These are phyloP conservation scores for Stenodera caucasica DNA, from an alignment of 2,888 invertebrate genomes.

Conservation along the genomic window DNA sequence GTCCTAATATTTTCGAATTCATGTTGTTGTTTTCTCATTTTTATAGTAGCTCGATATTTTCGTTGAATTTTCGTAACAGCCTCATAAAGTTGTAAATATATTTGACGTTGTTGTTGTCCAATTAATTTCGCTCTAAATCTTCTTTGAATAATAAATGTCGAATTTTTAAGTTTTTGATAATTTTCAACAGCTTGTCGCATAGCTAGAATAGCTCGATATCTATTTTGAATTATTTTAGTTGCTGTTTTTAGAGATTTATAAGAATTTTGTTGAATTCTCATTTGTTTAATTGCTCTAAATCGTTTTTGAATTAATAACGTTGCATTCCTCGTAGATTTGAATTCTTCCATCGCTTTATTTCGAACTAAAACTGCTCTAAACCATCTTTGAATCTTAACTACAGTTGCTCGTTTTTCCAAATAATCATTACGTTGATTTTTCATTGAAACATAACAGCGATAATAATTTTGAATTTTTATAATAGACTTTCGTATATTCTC, in stretches of 20 bases:
- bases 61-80: background rate
- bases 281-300: conserved; percentile 36
- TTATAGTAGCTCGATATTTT: background rate
- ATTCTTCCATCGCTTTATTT: background rate
- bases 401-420: conserved; percentile 40
- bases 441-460: conserved; percentile 8
- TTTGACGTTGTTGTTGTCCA: background rate
- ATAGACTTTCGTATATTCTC: background rate
- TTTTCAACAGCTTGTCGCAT: background rate
- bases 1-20: conserved; percentile 39
- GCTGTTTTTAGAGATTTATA: conserved; percentile 23
- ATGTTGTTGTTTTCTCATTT: conserved; percentile 45
- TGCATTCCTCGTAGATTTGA: conserved; percentile 37
- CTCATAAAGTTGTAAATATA: background rate
- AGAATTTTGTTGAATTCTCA: conserved; percentile 29
- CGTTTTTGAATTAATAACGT: conserved; percentile 36
- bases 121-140: background rate
- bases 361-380: conserved; percentile 50
- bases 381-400: conserved; percentile 56
- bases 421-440: conserved; percentile 31
- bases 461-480: conserved; percentile 4
- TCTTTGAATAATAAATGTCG: conserved; percentile 6
- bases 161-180: background rate
- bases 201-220: background rate
- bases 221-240: conserved; percentile 10